Evolutionary conservation across 2,113 vertebrate genomes (phyloP).

Genomic region (Marmota flaviventris): DNA sequence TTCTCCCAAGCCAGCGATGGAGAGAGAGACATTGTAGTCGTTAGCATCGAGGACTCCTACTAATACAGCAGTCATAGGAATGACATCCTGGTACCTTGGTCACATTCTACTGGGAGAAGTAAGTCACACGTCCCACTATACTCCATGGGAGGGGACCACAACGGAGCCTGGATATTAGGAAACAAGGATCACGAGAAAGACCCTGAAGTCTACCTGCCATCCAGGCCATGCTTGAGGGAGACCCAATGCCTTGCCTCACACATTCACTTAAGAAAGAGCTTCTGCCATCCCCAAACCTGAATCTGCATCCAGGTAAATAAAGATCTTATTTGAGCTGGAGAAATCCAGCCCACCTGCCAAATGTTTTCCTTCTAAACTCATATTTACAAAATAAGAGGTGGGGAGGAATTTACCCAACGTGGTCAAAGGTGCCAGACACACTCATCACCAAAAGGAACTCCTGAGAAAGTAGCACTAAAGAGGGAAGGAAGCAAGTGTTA

Average conservation of each 20-base stretch:
- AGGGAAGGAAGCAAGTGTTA: background rate
- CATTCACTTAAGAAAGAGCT: background rate
- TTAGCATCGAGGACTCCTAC: background rate
- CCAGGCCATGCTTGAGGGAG: background rate
- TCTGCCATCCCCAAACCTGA: background rate
- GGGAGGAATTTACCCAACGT: background rate
- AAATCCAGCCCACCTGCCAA: background rate
- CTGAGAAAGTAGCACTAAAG: background rate
- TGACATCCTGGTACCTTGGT: background rate
- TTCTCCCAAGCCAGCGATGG: background rate
- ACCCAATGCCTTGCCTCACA: background rate
- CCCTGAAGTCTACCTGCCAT: background rate
- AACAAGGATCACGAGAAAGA: background rate
- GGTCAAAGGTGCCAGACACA: background rate
- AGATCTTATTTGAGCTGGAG: background rate
- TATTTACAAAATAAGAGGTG: background rate
- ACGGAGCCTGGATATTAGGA: background rate
- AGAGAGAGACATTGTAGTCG: background rate
- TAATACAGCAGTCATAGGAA: background rate
- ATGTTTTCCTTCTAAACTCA: background rate
- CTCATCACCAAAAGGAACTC: background rate
- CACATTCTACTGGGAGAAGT: background rate
- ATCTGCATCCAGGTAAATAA: background rate
- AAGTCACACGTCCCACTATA: background rate
- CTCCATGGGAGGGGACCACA: background rate